These are phyloP conservation scores for Drosophila kikkawai DNA, from an alignment of 1,140 invertebrate genomes.

Conservation along the genomic window DNA sequence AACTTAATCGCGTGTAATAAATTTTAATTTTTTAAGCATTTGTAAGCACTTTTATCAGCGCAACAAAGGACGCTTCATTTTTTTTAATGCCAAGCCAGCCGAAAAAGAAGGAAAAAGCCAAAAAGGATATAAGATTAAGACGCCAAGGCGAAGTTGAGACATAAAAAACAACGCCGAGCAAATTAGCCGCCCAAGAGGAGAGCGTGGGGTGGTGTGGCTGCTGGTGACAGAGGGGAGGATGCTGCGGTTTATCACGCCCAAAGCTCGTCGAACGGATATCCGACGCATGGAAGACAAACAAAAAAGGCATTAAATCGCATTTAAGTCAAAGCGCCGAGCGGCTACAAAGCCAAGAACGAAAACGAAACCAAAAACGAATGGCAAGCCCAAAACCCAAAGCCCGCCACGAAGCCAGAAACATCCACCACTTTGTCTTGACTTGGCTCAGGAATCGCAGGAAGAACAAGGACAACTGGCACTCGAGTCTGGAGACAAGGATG, in stretches of 20 bases:
- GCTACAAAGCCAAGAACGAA: slow-evolving; percentile 42
- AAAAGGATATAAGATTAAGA: slow-evolving; percentile 83
- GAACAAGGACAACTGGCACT: slow-evolving; percentile 44
- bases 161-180: slow-evolving; percentile 72
- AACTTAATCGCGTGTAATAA: slow-evolving; percentile 79
- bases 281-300: slow-evolving; percentile 83
- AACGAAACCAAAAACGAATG: slow-evolving; percentile 21
- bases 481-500: slow-evolving; percentile 55
- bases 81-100: slow-evolving; percentile 77
- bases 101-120: slow-evolving; percentile 45
- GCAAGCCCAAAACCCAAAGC: neutral
- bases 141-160: slow-evolving; percentile 61
- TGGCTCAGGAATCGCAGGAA: slow-evolving; percentile 33
- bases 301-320: slow-evolving; percentile 84
- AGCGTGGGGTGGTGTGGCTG: slow-evolving; percentile 5
- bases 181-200: slow-evolving; percentile 62
- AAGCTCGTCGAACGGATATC: slow-evolving; percentile 72
- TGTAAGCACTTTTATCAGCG: slow-evolving; percentile 81
- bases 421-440: slow-evolving; percentile 34
- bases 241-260: slow-evolving; percentile 80
- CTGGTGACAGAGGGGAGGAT: slow-evolving; percentile 19
- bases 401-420: slow-evolving; percentile 26
- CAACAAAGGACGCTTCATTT: slow-evolving; percentile 71
- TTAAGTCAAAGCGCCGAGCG: slow-evolving; percentile 70
- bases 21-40: slow-evolving; percentile 84